Evolutionary conservation across 2,113 vertebrate genomes (phyloP).

Genomic region (Planiliza haematocheilus): DNA sequence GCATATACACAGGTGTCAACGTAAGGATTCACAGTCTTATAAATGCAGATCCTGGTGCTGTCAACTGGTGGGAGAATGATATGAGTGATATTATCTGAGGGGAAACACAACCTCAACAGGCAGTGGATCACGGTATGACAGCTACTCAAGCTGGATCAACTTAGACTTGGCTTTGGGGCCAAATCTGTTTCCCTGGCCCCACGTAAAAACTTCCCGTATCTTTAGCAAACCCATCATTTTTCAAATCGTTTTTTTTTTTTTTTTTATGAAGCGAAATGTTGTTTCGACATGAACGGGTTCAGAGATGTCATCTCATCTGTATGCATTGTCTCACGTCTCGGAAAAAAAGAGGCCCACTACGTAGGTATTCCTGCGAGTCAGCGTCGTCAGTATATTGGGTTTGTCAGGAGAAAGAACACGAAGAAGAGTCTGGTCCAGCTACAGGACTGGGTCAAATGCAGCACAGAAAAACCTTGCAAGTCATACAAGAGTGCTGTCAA

Average conservation of each 20-base stretch:
- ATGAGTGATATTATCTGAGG: conserved; percentile 60
- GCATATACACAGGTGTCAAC: conserved; percentile 33
- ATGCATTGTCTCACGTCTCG: conserved; percentile 2
- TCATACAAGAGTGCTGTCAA: conserved; percentile 29
- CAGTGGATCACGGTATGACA: conserved; percentile 55
- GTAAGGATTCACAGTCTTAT: conserved; percentile 2
- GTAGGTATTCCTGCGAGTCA: conserved; percentile 41
- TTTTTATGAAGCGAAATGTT: conserved; percentile 18
- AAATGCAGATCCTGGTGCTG: conserved; percentile 77
- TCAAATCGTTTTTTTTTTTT: conserved; percentile 33
- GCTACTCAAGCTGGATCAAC: conserved; percentile 41
- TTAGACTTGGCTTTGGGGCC: conserved; percentile 26
- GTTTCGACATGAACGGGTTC: conserved; percentile 22
- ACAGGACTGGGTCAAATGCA: conserved; percentile 46
- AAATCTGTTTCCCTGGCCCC: conserved; percentile 36
- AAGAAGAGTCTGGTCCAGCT: conserved; percentile 37
- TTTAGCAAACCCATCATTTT: conserved; percentile 24
- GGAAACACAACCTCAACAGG: conserved; percentile 35
- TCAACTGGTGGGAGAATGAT: conserved; percentile 59
- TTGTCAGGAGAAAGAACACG: conserved; percentile 50
- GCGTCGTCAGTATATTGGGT: conserved; percentile 55
- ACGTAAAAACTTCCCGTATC: conserved; percentile 14
- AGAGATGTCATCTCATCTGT: conserved; percentile 17
- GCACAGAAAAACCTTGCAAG: conserved; percentile 52
- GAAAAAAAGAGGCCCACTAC: conserved; percentile 21